Evolutionary conservation across 2,113 vertebrate species (phyloP), one percentile per base, ranked within the genome.

Genomic region (Ardeotis arabs): DNA sequence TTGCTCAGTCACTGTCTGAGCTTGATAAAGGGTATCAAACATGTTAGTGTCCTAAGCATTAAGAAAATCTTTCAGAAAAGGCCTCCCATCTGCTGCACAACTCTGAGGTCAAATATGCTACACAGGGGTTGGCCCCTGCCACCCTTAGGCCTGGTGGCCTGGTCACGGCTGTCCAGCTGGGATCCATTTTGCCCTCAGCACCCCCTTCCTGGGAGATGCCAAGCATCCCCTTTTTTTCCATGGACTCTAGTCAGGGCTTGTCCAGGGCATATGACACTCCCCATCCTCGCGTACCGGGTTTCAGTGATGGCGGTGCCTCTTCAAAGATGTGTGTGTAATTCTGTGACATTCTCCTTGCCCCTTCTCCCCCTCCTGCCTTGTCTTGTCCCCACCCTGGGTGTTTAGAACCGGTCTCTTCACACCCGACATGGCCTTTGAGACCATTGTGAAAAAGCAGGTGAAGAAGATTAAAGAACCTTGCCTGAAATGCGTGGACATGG

Each of bases 391-490:
- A 87, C 86, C 91, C 95, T 81, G 98, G 98, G 97, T 98, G 47
- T 98, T 98, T 98, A 99, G 99, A 99, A 99, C 99, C 96, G 99
- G 99, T 98, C 99, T 99, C 98, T 99, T 99, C 98, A 99, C 99
- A 82, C 99, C 99, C 91, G 99, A 99, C 98, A 99, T 99, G 99
- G 99, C 99, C 98, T 99, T 99, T 99, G 99, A 99, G 98, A 99
- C 99, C 98, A 99, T 99, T 99, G 99, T 99, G 99, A 99, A 99
- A 99, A 99, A 99, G 98, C 99, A 99, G 99, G 99, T 99, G 98
- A 99, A 98, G 99, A 99, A 99, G 99, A 99, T 99, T 97, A 99
- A 99, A 99, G 99, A 99, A 78, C 99, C 99, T 90, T 99, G 99
- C 99, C 98, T 99, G 98, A 99, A 99, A 99, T 99, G 99, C 98